Conservation (phyloP, 2,113 vertebrate species). For the Turdus rufiventris region DNA sequence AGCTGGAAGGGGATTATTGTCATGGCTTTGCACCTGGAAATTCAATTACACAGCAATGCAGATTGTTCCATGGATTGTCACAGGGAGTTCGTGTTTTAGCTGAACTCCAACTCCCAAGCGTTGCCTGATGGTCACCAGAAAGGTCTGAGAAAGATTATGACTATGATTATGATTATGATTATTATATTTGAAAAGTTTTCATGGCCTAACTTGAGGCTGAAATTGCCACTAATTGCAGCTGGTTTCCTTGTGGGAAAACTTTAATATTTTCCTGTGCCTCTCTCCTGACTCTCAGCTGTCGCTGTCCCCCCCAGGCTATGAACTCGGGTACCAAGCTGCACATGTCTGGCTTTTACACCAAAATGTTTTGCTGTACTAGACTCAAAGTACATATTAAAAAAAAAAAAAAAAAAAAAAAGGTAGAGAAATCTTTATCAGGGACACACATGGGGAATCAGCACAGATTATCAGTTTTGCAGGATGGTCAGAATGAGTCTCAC, state of each 20-base stretch:
- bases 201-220: background rate
- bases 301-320: background rate
- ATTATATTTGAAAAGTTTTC: background rate
- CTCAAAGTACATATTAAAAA: background rate
- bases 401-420: background rate
- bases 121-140: background rate
- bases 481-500: background rate
- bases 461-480: background rate
- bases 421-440: background rate
- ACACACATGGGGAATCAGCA: background rate
- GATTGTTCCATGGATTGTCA: background rate
- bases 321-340: background rate
- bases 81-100: background rate
- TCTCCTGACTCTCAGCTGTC: background rate
- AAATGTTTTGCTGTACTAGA: background rate
- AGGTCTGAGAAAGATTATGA: background rate
- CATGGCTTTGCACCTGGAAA: background rate
- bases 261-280: background rate
- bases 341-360: background rate
- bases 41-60: background rate
- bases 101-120: background rate
- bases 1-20: background rate
- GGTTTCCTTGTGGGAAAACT: background rate
- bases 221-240: fast-evolving
- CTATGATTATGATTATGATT: fast-evolving